Base-by-base conservation (phyloP, 2,113 vertebrate species). In the Paracanthobrama guichenoti region DNA sequence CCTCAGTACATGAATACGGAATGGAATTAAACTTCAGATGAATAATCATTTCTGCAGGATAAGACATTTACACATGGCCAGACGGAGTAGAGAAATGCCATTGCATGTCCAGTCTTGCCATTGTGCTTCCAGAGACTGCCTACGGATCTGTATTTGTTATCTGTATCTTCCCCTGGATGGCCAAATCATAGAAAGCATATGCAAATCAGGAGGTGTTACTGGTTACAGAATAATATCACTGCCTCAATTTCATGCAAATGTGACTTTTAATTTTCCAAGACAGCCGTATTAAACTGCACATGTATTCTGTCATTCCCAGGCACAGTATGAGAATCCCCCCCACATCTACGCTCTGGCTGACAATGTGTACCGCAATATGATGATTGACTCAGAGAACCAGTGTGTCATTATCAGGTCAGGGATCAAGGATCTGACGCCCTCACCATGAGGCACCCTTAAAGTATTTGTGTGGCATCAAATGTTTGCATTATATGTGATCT, bases 331-430 rank as follows among this genome's bases (percentile, higher is more conserved):
- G 87, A 96, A 96, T 86, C 95, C 95, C 0, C 95, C 95, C 0
- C 95, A 96, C 88, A 93, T 96, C 88, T 96, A 95, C 1, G 95
- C 95, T 0, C 90, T 96, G 90, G 95, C 95, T 4, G 95, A 96
- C 80, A 92, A 91, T 89, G 90, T 96, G 93, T 96, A 96, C 91
- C 92, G 95, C 18, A 96, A 96, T 91, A 96, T 96, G 95, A 93
- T 96, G 93, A 96, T 96, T 4, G 95, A 96, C 79, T 83, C 31
- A 0, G 95, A 96, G 92, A 96, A 96, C 85, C 95, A 96, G 87
- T 96, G 95, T 83, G 95, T 95, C 86, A 96, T 96, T 82, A 96
- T 96, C 92, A 96, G 95, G 95, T 96, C 79, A 86, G 86, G 24
- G 24, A 22, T 66, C 60, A 20, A 12, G 62, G 8, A 66, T 50